Base-by-base conservation (phyloP, 2,797 vertebrate genomes). In the Peromyscus aztecus region DNA sequence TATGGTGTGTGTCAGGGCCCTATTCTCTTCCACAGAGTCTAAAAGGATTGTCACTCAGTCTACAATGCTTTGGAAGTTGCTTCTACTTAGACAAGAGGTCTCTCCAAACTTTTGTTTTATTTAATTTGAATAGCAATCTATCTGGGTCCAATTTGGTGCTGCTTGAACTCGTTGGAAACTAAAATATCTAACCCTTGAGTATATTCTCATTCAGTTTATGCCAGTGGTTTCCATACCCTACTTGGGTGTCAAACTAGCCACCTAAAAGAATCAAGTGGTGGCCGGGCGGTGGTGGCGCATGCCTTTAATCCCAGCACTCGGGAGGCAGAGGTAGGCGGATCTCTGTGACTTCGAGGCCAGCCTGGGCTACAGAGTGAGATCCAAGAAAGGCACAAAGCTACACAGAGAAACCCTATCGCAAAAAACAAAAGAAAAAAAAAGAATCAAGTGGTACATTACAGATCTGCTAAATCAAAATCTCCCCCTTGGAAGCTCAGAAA, bases 161-260 rank as follows among this genome's bases (percentile, higher is more conserved):
- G 31, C 59, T 91, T 77, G 19, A 92, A 52, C 29, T 23, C 31
- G 27, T 95, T 67, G 59, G n/a, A 92, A 57, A 95, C 55, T 43
- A 27, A 82, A 73, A 55, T 67, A 52, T 40, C 37, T 71, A 52
- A 55, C 75, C 37, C 16, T 75, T n/a, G 52, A 89, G 40, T 81
- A 27, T 61, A 10, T 71, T 46, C 27, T 29, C 43, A 21, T 52
- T 94, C n/a, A n/a, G 29, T 29, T 81, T 31, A 13, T 46, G 61
- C 23, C 21, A 17, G 55, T 67, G 55, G 52, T 55, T 86, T 31
- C 61, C 2, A 40, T 6, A 0, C 34, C 23, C 11, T 21, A 0
- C 31, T 31, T 23, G 3, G 29, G 71, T 63, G 21, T 46, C 2
- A n/a, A 57, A 55, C 2, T 67, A 6, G 23, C 43, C 77, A 24